phyloP scores from a whole-genome alignment of 2,113 vertebrate genomes.

The Oreochromis niloticus region DNA sequence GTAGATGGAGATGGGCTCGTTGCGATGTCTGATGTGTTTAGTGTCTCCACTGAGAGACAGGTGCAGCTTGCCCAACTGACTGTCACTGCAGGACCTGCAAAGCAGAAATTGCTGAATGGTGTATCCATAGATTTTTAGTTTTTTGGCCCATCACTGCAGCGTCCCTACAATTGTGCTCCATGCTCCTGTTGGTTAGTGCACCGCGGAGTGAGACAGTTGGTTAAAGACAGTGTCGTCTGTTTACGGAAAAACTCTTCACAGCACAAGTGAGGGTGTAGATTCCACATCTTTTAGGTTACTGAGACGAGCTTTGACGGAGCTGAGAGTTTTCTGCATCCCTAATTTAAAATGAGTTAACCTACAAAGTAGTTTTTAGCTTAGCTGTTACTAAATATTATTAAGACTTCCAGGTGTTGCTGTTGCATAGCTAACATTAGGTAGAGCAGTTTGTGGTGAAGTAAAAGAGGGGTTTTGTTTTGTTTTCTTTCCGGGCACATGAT shows the following conservation, averaged over 20 bases:
- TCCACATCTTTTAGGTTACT: not conserved
- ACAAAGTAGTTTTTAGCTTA: not conserved
- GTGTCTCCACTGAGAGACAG: rapidly evolving
- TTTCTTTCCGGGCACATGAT: not conserved
- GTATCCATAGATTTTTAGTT: not conserved
- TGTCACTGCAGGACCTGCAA: not conserved
- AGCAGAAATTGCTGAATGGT: not conserved
- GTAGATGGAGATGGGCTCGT: not conserved
- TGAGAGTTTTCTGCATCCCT: not conserved
- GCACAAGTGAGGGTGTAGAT: not conserved
- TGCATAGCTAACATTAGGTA: not conserved
- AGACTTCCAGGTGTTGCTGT: not conserved
- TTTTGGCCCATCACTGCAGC: not conserved
- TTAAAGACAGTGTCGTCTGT: not conserved
- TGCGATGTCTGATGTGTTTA: not conserved
- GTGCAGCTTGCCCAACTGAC: not conserved
- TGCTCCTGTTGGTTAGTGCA: not conserved
- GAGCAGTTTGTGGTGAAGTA: not conserved
- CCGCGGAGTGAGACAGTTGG: not conserved
- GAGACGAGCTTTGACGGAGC: not conserved
- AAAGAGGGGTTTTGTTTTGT: not conserved
- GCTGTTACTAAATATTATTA: not conserved
- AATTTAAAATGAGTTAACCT: not conserved
- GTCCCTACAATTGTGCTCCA: not conserved
- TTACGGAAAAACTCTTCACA: not conserved